Evolutionary conservation across 2,797 vertebrate genomes (phyloP), one percentile per base, ranked within the genome.

Genomic region (Danio albolineatus): DNA sequence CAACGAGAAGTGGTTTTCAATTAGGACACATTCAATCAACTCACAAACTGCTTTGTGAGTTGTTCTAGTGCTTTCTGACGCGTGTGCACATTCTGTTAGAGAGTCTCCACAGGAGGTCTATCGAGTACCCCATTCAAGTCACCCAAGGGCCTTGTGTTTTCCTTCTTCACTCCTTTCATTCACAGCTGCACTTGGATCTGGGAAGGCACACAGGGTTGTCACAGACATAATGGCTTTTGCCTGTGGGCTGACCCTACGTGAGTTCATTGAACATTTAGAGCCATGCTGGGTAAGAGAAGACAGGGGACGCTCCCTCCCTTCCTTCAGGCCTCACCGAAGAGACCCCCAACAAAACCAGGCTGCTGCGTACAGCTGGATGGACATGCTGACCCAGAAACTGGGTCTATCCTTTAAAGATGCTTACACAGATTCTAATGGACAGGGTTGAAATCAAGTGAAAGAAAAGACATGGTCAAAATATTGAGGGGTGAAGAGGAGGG

Each of bases 381-480:
- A 79, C 59, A 80, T 13, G 10, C 36, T 84, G 82, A 85, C 85
- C 86, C 84, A 83, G 70, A 87, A 84, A 85, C 59, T 53, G 6
- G 28, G 17, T 36, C 41, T 62, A 16, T 74, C 83, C 78, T 84
- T 43, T 62, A 66, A 61, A 79, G 71, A 64, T 80, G 56, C 62
- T 82, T 79, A 78, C 28, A 67, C 54, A 60, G 54, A 81, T 79
- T 69, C 64, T 66, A 67, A 49, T 14, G 53, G 76, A 44, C 73
- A 72, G 38, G 51, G 14, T 49, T 81, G 21, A 74, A 64, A 53
- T 53, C 7, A 77, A 65, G 59, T 21, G 9, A 43, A 10, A 6
- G 39, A 16, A 43, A 53, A 60, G 66, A 75, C 44, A n/a, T n/a
- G 17, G 49, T 9, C 51, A 71, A 57, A 39, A 44, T 39, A 71